phyloP scores from a whole-genome alignment of 2,797 vertebrate genomes.

The Numenius phaeopus region DNA sequence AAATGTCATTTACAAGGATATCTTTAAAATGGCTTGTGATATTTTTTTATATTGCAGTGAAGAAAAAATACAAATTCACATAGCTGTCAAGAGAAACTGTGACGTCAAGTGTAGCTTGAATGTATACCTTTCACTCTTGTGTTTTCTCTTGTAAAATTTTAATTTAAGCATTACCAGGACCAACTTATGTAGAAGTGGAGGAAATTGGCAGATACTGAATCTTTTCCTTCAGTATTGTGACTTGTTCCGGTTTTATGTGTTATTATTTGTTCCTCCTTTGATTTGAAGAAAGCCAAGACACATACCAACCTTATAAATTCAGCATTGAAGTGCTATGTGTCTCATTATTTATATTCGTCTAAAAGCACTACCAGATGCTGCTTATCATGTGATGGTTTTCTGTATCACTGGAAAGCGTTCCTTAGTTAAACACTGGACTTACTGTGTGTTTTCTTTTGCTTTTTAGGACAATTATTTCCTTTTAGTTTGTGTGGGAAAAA shows the following conservation, averaged over 20 bases:
- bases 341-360: constrained; percentile 16
- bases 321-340: constrained; percentile 36
- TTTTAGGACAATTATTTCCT: constrained; percentile 59
- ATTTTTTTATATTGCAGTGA: background rate
- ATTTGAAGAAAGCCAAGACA: constrained; percentile 27
- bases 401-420: constrained; percentile 39
- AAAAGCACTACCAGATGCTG: constrained; percentile 50
- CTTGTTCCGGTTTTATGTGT: constrained; percentile 50
- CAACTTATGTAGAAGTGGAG: constrained; percentile 13
- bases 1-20: background rate
- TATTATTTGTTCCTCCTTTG: constrained; percentile 45
- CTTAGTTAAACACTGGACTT: constrained; percentile 55
- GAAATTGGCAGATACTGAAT: constrained; percentile 42
- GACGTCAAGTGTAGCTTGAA: background rate
- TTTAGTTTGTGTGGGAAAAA: constrained; percentile 63
- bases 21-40: background rate
- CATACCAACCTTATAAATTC: constrained; percentile 44
- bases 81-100: background rate
- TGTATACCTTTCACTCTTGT: background rate
- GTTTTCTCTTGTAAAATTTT: background rate
- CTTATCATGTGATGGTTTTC: constrained; percentile 67
- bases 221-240: background rate
- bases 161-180: background rate
- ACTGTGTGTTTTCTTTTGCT: constrained; percentile 37
- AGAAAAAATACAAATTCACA: background rate